Evolutionary conservation across 2,797 vertebrate species (phyloP).

Genomic region (Acestrorhynchus altus): DNA sequence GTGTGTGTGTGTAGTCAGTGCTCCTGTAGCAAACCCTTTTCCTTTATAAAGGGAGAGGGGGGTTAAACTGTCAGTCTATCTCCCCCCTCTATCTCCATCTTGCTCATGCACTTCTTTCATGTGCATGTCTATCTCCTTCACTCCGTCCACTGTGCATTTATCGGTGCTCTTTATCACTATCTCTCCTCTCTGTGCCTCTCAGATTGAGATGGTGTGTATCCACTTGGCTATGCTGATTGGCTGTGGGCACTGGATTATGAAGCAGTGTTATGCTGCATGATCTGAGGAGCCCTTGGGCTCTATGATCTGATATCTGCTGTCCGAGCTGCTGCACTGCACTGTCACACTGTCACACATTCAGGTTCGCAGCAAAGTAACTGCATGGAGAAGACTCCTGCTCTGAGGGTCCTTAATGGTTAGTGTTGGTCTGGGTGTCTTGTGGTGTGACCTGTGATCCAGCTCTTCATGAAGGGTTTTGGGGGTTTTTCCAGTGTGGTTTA

Average conservation of each 20-base stretch:
- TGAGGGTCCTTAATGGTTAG: too few relatives aligned
- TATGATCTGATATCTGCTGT: neutral
- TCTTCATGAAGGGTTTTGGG: too few relatives aligned
- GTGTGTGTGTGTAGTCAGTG: too few relatives aligned
- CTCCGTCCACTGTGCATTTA: neutral
- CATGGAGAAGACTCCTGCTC: too few relatives aligned
- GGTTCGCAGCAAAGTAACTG: neutral
- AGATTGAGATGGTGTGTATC: neutral
- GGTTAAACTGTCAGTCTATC: too few relatives aligned
- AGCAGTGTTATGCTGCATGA: slow-evolving; percentile 68
- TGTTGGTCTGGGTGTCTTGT: too few relatives aligned
- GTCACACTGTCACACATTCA: neutral
- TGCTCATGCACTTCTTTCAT: neutral
- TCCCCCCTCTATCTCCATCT: neutral
- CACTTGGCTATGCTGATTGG: neutral
- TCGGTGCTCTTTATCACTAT: neutral
- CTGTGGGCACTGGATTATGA: slow-evolving; percentile 54
- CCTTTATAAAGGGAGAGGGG: too few relatives aligned
- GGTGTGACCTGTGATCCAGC: too few relatives aligned
- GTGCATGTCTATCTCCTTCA: too few relatives aligned
- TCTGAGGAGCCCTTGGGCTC: neutral
- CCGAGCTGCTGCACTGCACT: neutral
- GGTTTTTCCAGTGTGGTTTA: too few relatives aligned
- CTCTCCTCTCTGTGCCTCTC: neutral
- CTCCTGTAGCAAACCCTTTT: too few relatives aligned